These are phyloP conservation scores for Phymastichus coffea DNA, from an alignment of 1,140 invertebrate species.

Conservation along the genomic window DNA sequence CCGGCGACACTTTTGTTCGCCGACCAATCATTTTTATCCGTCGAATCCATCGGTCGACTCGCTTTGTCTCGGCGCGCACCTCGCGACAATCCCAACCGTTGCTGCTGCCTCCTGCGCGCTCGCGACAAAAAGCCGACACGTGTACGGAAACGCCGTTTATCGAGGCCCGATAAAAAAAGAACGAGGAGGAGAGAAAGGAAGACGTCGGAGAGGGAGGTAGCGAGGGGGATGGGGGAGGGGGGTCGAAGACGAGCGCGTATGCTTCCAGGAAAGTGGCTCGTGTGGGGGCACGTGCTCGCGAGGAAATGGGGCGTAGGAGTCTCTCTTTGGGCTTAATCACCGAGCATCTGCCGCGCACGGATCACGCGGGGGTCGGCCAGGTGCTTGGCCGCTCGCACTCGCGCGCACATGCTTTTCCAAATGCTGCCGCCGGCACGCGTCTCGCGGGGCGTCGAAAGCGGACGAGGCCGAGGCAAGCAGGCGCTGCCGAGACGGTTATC, in stretches of 20 bases:
- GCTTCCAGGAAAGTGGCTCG: neutral
- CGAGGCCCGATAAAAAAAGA: neutral
- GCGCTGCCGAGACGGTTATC: neutral
- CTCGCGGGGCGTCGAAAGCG: too few species aligned
- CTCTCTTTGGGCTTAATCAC: neutral
- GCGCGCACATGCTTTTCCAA: conserved; percentile 37
- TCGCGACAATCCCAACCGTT: too few species aligned
- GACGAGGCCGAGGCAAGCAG: too few species aligned
- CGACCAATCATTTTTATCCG: too few species aligned
- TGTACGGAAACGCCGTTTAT: conserved; percentile 12
- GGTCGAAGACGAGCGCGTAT: neutral
- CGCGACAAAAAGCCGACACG: neutral
- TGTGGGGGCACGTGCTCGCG: conserved; percentile 1
- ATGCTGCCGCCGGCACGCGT: conserved; percentile 7
- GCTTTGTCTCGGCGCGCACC: neutral
- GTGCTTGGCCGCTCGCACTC: too few species aligned
- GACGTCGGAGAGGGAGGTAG: too few species aligned
- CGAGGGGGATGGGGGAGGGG: neutral
- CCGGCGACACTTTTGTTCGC: too few species aligned
- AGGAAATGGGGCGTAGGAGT: conserved; percentile 1
- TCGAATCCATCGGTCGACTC: neutral
- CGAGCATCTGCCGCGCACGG: conserved; percentile 35
- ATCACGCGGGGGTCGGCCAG: conserved; percentile 48
- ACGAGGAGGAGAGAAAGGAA: neutral
- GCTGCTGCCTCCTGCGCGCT: too few species aligned